These are phyloP conservation scores for Meloidogyne hapla DNA, from an alignment of 1,140 invertebrate genomes.

Conservation along the genomic window DNA sequence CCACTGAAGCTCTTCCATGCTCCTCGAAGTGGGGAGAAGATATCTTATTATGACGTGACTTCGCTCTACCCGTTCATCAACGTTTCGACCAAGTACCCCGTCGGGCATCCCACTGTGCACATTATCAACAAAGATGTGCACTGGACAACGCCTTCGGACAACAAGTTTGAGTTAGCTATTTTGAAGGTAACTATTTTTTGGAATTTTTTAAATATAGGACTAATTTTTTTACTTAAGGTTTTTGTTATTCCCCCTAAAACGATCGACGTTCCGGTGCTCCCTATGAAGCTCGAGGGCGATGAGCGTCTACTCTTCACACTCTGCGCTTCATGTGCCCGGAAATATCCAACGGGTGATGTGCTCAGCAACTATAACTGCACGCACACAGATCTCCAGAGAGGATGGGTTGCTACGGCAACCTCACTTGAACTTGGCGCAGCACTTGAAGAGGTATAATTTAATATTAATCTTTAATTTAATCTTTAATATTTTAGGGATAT, in stretches of 20 bases:
- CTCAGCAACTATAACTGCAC: neutral
- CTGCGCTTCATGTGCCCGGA: neutral
- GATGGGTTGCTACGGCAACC: neutral
- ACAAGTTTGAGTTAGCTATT: neutral
- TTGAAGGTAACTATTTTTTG: no score
- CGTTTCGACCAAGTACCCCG: neutral
- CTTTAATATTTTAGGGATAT: no score
- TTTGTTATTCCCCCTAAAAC: neutral
- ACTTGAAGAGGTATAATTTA: neutral
- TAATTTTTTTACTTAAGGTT: no score
- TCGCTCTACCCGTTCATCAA: neutral
- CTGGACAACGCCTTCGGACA: neutral
- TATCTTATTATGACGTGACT: neutral
- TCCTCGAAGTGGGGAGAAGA: neutral
- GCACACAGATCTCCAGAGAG: neutral
- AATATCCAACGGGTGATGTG: neutral
- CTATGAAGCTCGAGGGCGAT: neutral
- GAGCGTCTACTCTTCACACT: neutral
- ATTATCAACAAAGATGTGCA: neutral
- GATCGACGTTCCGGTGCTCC: conserved; percentile 1
- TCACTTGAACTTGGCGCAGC: neutral
- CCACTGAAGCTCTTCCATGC: neutral
- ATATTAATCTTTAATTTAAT: no score
- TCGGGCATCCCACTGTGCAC: neutral
- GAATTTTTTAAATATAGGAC: no score